Evolutionary conservation across 2,888 invertebrate species (phyloP).

Genomic region (Tachystola acroxantha): DNA sequence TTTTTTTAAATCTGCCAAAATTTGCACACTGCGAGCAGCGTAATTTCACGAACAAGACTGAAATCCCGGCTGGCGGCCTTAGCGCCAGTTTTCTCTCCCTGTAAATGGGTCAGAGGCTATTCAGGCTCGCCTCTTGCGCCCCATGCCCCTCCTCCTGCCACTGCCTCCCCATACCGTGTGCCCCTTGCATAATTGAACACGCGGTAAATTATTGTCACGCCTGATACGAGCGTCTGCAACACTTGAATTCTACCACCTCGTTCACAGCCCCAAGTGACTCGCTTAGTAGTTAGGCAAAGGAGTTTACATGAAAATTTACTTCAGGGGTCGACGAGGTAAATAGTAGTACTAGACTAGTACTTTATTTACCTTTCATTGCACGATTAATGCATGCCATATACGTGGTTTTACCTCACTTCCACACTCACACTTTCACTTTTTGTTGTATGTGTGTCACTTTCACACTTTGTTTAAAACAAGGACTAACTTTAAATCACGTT

Average conservation of each 20-base stretch:
- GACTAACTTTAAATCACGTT: too few species aligned
- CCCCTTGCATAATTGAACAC: constrained; percentile 73
- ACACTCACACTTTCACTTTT: too few species aligned
- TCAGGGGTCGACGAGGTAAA: constrained; percentile 5
- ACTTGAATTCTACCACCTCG: constrained; percentile 30
- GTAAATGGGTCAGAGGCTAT: constrained; percentile 75
- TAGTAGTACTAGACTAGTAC: too few species aligned
- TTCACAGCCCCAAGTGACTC: constrained; percentile 15
- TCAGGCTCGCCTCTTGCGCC: constrained; percentile 38
- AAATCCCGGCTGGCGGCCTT: constrained; percentile 47
- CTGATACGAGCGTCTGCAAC: constrained; percentile 43
- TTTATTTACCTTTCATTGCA: too few species aligned
- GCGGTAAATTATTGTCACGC: constrained; percentile 69
- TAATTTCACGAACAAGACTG: constrained; percentile 28
- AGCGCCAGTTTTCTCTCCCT: constrained; percentile 47
- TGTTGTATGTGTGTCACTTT: too few species aligned
- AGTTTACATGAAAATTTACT: constrained; percentile 2
- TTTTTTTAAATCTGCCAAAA: too few species aligned
- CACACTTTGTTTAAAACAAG: too few species aligned
- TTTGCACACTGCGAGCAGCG: constrained; percentile 23
- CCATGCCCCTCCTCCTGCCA: constrained; percentile 24
- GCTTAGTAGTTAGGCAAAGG: constrained; percentile 15
- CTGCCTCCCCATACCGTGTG: constrained; percentile 46
- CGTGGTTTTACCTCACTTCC: too few species aligned
- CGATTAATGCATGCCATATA: too few species aligned